Base-by-base conservation (phyloP, 2,113 vertebrate species). In the Vanacampus margaritifer region DNA sequence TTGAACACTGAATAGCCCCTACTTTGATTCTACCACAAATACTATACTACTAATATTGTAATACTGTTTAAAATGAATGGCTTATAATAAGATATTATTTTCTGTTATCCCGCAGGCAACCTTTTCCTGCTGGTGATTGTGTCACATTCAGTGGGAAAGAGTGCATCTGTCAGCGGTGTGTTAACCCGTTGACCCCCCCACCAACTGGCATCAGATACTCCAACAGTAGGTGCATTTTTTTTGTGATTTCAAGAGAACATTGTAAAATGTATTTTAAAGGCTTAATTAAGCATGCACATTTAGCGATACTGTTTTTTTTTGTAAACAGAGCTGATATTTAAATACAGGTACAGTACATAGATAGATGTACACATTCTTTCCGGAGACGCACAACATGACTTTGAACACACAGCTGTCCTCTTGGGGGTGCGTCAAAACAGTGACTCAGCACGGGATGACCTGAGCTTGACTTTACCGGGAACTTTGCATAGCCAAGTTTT, bases 61-160 rank as follows among this genome's bases (percentile, higher is more conserved):
- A n/a, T n/a, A n/a, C n/a, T n/a, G n/a, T n/a, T n/a, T n/a, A n/a
- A n/a, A n/a, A n/a, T n/a, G n/a, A n/a, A n/a, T n/a, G n/a, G n/a
- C n/a, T n/a, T n/a, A n/a, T n/a, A n/a, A n/a, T n/a, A n/a, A n/a
- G n/a, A 50, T 50, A 17, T 39, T 21, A 6, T 46, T 39, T 71
- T 11, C 41, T 4, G 50, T 28, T 71, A 0, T 74, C 21, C 21
- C 28, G 84, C 69, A 99, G 97, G 71, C 93, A 91, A 53, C 94
- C 95, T 0, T 99, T 98, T 85, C 95, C 97, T 68, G 93, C 97
- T 0, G 97, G 97, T 13, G 95, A 97, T 59, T 91, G 95, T 8
- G 97, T 99, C 76, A 99, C 96, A 3, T 99, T 98, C 88, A 98
- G 93, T 81, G 95, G 97, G 37, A 96, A 93, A 87, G 94, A 97